Conservation (phyloP, 2,113 vertebrate species). For the Tautogolabrus adspersus region DNA sequence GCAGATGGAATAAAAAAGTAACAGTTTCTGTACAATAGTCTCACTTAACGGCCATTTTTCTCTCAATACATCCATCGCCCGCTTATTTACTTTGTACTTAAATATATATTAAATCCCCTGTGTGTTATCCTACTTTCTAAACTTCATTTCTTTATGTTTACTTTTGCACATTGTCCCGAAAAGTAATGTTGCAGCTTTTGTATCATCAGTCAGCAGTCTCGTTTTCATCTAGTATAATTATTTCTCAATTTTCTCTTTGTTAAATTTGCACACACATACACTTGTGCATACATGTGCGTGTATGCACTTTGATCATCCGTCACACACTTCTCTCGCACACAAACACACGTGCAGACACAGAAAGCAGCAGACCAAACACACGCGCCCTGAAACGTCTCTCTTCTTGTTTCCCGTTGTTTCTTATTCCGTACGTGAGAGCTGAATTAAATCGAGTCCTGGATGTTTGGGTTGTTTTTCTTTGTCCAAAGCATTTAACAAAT, state of each 20-base stretch:
- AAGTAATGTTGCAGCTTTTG: conserved; percentile 44
- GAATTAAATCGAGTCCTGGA: conserved; percentile 77
- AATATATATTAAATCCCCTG: conserved; percentile 32
- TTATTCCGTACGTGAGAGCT: conserved; percentile 65
- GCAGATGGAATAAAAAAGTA: conserved; percentile 74
- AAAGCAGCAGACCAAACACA: background rate
- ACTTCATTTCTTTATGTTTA: conserved; percentile 47
- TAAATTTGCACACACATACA: conserved; percentile 6
- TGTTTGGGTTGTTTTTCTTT: conserved; percentile 74
- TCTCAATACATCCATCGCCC: conserved; percentile 52
- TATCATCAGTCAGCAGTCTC: conserved; percentile 25
- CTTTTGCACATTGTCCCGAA: conserved; percentile 53
- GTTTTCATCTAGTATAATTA: conserved; percentile 6
- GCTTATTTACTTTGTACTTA: conserved; percentile 20
- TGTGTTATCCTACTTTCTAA: conserved; percentile 43
- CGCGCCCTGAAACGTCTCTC: conserved; percentile 13
- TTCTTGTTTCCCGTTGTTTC: conserved; percentile 53
- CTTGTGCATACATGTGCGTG: background rate
- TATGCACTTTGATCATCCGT: background rate
- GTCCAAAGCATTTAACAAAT: conserved; percentile 80
- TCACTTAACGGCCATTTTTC: conserved; percentile 18
- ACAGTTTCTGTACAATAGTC: conserved; percentile 78
- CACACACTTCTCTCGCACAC: background rate
- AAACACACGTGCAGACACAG: conserved; percentile 21
- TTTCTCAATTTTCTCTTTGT: conserved; percentile 17